phyloP scores from a whole-genome alignment of 2,113 vertebrate species.

The Platysteira castanea region DNA sequence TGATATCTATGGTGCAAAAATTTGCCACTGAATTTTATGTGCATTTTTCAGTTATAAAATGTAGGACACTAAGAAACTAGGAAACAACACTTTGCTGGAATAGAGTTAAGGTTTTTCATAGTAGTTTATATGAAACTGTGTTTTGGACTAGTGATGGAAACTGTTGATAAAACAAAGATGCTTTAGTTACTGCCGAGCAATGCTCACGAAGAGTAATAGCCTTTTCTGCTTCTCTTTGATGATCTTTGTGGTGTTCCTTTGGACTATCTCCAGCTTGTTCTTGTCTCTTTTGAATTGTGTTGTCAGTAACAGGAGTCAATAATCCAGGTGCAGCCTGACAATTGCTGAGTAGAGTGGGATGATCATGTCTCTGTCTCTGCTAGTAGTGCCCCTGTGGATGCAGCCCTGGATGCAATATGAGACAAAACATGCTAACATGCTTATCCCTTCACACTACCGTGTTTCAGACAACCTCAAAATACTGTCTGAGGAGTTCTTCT shows the following conservation, averaged over 20 bases:
- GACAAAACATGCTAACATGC: neutral
- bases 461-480: neutral
- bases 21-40: neutral
- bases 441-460: neutral
- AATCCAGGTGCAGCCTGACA: neutral
- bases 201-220: too few relatives aligned
- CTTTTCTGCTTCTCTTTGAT: neutral
- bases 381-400: neutral
- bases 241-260: neutral
- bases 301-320: neutral
- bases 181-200: neutral
- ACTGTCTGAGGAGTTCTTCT: neutral
- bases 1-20: neutral
- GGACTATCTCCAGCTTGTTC: neutral
- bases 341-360: neutral
- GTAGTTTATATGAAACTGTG: accelerated
- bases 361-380: neutral
- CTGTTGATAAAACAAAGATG: neutral
- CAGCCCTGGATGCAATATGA: neutral
- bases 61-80: neutral
- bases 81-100: neutral
- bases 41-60: neutral
- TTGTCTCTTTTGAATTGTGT: neutral
- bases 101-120: neutral
- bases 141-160: neutral